Evolutionary conservation across 2,797 vertebrate genomes (phyloP).

Genomic region (Meda fulgida): DNA sequence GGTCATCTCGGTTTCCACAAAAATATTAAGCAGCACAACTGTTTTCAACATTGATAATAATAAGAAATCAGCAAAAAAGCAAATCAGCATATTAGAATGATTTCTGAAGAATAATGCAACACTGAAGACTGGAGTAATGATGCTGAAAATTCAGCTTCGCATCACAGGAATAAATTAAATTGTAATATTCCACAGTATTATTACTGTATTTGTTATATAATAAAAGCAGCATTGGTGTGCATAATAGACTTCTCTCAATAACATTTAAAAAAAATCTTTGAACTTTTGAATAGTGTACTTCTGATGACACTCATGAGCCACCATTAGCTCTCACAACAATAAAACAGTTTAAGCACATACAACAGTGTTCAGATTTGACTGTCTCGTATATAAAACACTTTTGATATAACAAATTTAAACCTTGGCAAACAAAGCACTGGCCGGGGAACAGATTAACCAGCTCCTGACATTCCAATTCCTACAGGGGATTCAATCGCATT

Average conservation of each 20-base stretch:
- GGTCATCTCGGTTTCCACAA: background rate
- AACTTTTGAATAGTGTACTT: background rate
- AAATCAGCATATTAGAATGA: background rate
- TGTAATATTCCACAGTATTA: background rate
- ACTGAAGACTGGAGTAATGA: background rate
- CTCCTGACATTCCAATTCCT: background rate
- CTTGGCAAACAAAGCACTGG: background rate
- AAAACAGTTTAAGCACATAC: background rate
- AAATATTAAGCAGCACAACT: background rate
- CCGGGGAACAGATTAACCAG: background rate
- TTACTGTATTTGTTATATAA: background rate
- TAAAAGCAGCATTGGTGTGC: background rate
- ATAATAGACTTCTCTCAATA: background rate
- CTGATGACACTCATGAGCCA: too few relatives aligned
- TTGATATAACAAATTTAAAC: background rate
- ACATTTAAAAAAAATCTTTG: background rate
- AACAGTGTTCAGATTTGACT: background rate
- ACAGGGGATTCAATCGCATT: constrained; percentile 16
- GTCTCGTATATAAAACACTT: background rate
- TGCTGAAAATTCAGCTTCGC: background rate
- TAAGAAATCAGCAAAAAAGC: background rate
- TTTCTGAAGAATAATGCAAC: background rate
- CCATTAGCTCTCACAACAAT: background rate
- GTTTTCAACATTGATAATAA: background rate
- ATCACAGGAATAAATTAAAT: background rate